Evolutionary conservation across 1,140 invertebrate genomes (phyloP).

Genomic region (Linepithema humile): DNA sequence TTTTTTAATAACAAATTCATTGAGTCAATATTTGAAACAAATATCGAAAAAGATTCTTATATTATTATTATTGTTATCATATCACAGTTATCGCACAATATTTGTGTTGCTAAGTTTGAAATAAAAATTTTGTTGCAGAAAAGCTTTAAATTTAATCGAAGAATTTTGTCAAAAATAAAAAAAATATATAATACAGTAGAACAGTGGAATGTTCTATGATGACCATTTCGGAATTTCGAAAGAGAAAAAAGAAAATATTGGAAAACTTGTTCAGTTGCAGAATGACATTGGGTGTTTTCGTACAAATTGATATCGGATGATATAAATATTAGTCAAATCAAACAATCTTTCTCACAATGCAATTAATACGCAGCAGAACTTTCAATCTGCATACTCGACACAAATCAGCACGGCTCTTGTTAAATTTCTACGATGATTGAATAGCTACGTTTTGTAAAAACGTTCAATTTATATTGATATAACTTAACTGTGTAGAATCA

Average conservation of each 20-base stretch:
- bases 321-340: slow-evolving; percentile 23
- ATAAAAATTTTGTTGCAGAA: too few species aligned
- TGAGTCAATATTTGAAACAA: background rate
- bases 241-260: background rate
- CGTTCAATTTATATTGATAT: slow-evolving; percentile 19
- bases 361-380: slow-evolving; percentile 4
- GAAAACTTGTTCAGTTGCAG: background rate
- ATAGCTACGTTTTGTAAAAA: slow-evolving; percentile 35
- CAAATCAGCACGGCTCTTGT: slow-evolving; percentile 29
- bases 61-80: background rate
- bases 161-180: background rate
- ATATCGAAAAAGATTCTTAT: background rate
- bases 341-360: slow-evolving; percentile 13
- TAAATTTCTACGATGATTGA: slow-evolving; percentile 36
- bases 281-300: background rate
- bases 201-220: background rate
- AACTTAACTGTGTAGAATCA: background rate
- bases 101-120: background rate
- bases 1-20: slow-evolving; percentile 1
- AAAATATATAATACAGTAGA: background rate
- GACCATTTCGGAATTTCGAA: background rate
- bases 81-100: background rate
- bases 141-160: too few species aligned
- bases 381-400: slow-evolving; percentile 11
- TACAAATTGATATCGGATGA: slow-evolving; percentile 1